phyloP scores from a whole-genome alignment of 2,888 invertebrate species.

The Macaria notata region DNA sequence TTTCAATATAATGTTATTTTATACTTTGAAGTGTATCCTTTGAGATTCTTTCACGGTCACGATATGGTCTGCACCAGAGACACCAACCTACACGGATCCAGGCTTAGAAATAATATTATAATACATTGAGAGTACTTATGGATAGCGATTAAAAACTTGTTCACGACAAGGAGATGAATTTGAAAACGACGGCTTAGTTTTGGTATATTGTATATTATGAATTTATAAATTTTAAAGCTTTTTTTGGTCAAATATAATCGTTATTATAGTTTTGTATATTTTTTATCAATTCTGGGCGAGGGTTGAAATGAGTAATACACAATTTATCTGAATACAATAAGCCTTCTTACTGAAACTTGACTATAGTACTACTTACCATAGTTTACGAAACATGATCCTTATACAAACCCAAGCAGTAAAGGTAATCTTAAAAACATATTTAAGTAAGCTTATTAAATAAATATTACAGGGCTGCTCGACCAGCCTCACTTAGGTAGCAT shows the following conservation, averaged over 20 bases:
- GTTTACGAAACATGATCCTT: too few species aligned
- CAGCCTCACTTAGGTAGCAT: too few species aligned
- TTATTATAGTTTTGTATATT: constrained; percentile 36
- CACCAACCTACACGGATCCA: constrained; percentile 32
- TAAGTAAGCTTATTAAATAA: too few species aligned
- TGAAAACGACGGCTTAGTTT: constrained; percentile 35
- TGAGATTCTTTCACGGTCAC: constrained; percentile 23
- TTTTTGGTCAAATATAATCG: constrained; percentile 66
- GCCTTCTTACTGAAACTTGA: too few species aligned
- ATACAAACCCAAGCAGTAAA: too few species aligned
- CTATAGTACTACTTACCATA: too few species aligned
- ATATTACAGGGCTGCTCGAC: too few species aligned
- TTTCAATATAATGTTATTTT: constrained; percentile 37
- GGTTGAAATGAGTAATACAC: neutral
- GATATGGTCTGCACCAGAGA: constrained; percentile 23
- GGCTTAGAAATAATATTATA: constrained; percentile 46
- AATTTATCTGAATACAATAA: too few species aligned
- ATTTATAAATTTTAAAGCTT: constrained; percentile 76
- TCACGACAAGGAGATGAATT: constrained; percentile 46
- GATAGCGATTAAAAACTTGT: constrained; percentile 56
- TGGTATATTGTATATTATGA: constrained; percentile 68
- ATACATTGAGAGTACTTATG: constrained; percentile 67
- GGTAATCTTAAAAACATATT: too few species aligned
- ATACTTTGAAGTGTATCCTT: constrained; percentile 36
- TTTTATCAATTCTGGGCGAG: constrained; percentile 23